These are phyloP conservation scores for Chionodraco myersi DNA, from an alignment of 2,113 vertebrate genomes.

Conservation along the genomic window DNA sequence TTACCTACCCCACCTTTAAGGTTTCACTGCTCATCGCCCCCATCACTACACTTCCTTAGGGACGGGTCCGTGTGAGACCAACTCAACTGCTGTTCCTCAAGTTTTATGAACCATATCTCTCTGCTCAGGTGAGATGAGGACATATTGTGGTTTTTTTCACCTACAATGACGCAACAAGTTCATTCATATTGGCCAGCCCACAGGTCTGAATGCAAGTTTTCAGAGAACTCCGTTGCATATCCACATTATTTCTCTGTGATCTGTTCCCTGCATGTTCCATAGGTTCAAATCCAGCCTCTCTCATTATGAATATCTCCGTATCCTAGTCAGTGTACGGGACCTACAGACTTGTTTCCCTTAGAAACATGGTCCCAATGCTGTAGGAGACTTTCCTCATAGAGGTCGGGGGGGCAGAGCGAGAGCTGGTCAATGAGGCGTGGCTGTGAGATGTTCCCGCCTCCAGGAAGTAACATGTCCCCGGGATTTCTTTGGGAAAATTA, in stretches of 20 bases:
- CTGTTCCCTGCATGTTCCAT: slow-evolving; percentile 35
- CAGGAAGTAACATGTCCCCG: slow-evolving; percentile 97
- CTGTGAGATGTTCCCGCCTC: slow-evolving; percentile 93
- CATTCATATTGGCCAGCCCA: slow-evolving; percentile 15
- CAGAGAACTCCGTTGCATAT: slow-evolving; percentile 64
- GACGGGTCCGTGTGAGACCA: slow-evolving; percentile 37
- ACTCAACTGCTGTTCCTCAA: slow-evolving; percentile 27
- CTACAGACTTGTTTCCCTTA: slow-evolving; percentile 98
- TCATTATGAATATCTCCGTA: slow-evolving; percentile 26
- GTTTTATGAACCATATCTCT: slow-evolving; percentile 37
- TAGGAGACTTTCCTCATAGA: slow-evolving; percentile 97
- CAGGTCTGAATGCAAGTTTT: slow-evolving; percentile 55
- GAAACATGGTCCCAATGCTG: slow-evolving; percentile 99
- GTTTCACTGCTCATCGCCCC: slow-evolving; percentile 45
- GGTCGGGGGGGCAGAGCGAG: slow-evolving; percentile 88
- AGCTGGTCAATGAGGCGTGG: slow-evolving; percentile 83
- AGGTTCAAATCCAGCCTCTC: slow-evolving; percentile 35
- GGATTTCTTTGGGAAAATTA: slow-evolving; percentile 98
- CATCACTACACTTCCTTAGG: slow-evolving; percentile 35
- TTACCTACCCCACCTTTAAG: neutral
- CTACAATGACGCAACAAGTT: slow-evolving; percentile 30
- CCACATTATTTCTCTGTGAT: slow-evolving; percentile 40
- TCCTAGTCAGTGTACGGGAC: slow-evolving; percentile 35
- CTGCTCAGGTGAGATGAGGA: slow-evolving; percentile 16
- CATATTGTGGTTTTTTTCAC: slow-evolving; percentile 47